A percentile compares a stretch with the other conserved stretches of the same genome.
These are phyloP conservation scores for Platycheirus rosarum DNA, from an alignment of 2,888 invertebrate genomes.

Conservation along the genomic window DNA sequence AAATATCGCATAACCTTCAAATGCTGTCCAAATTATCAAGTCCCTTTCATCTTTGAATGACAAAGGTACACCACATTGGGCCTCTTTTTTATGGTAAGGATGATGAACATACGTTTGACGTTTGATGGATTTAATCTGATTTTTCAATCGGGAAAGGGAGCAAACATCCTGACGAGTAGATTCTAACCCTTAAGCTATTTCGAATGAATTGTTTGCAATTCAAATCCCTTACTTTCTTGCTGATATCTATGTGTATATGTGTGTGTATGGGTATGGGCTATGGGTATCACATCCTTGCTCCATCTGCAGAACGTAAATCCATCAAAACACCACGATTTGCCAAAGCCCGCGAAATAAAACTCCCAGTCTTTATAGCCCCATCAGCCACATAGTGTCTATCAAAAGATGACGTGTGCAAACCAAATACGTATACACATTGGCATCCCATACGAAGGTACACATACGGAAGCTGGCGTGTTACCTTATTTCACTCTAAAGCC, in stretches of 20 bases:
- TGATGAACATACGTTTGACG: neutral
- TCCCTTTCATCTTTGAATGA: neutral
- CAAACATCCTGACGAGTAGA: slow-evolving; percentile 28
- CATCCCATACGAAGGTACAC: neutral
- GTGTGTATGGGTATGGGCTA: neutral
- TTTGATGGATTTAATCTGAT: slow-evolving; percentile 50
- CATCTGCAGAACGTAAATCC: slow-evolving; percentile 39
- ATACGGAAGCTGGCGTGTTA: slow-evolving; percentile 28
- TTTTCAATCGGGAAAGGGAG: slow-evolving; percentile 36
- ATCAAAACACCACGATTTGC: slow-evolving; percentile 47
- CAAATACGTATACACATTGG: slow-evolving; percentile 9
- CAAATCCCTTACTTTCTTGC: slow-evolving; percentile 41
- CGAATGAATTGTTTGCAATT: slow-evolving; percentile 66
- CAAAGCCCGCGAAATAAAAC: slow-evolving; percentile 39
- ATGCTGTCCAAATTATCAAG: neutral
- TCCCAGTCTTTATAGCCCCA: slow-evolving; percentile 3
- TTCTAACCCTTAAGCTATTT: slow-evolving; percentile 45
- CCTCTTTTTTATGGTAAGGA: neutral
- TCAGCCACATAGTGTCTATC: slow-evolving; percentile 24
- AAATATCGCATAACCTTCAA: neutral
- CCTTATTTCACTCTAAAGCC: slow-evolving; percentile 33
- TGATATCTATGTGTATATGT: neutral
- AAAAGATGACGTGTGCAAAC: slow-evolving; percentile 25
- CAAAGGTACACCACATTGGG: neutral
- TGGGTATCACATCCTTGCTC: neutral